Base-by-base conservation (phyloP, 2,797 vertebrate genomes). In the Synanceia verrucosa region DNA sequence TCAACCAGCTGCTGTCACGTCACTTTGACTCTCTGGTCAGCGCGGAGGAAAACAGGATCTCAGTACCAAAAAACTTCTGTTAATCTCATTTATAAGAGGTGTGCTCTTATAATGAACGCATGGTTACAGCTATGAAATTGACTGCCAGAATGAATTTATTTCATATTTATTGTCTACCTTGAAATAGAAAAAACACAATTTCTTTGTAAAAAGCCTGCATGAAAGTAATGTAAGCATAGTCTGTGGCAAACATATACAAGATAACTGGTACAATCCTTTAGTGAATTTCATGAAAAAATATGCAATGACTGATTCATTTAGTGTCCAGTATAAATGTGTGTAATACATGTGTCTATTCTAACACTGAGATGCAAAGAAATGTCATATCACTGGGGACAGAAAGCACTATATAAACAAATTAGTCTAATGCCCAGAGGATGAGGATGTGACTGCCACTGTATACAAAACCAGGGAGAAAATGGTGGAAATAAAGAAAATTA, bases 371-470 rank as follows among this genome's bases (percentile, higher is more conserved):
- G 79, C 58, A 78, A 84, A 76, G 66, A 72, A 72, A 76, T 29
- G 68, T 78, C 65, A 61, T 5, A 26, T 46, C 41, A 64, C 33
- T 18, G 47, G 29, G 67, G 56, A 68, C 61, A 31, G 64, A 67
- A 69, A 86, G 67, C 65, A 55, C 62, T 66, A 44, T 73, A 70
- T 65, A 88, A 89, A 88, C 81, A 87, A 88, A 90, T 88, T 51
- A 88, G 83, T 78, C 78, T 70, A 57, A 66, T 39, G 48, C 79
- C 79, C 82, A 58, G n/a, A n/a, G n/a, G n/a, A n/a, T 1, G 81
- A 90, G 89, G 73, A 79, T 12, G 47, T 47, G 62, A 47, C 53
- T 64, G 50, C 61, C 11, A 29, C 68, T 47, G 69, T 50, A 59
- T 39, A 68, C 50, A 43, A 44, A 69, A 55, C 47, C 53, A 57